phyloP scores from a whole-genome alignment of 2,113 vertebrate genomes.

The Salvelinus namaycush region DNA sequence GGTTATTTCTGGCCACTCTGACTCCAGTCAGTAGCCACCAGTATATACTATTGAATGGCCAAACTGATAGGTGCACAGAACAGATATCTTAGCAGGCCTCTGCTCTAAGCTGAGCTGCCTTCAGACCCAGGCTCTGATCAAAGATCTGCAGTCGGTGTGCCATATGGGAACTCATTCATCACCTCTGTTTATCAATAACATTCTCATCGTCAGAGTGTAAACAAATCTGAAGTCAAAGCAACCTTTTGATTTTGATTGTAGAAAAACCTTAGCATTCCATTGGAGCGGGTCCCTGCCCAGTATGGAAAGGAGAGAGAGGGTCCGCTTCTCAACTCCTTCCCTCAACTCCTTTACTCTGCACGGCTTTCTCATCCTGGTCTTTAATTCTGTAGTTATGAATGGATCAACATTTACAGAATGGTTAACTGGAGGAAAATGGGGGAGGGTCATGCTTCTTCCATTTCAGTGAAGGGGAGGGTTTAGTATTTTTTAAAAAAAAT shows the following conservation, averaged over 20 bases:
- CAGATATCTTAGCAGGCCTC: no score
- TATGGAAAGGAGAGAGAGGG: slow-evolving; percentile 18
- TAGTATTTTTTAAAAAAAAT: no score
- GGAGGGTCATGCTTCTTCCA: no score
- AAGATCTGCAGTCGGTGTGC: slow-evolving; percentile 13
- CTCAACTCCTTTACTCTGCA: no score
- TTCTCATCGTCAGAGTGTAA: slow-evolving; percentile 23
- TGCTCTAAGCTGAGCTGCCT: no score
- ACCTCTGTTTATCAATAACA: slow-evolving; percentile 32
- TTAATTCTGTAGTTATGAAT: no score
- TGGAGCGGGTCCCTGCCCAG: slow-evolving; percentile 31
- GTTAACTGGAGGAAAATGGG: no score
- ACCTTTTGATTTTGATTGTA: slow-evolving; percentile 33
- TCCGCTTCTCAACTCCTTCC: neutral
- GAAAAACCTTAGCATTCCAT: slow-evolving; percentile 17
- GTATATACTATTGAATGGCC: neutral
- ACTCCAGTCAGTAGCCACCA: neutral
- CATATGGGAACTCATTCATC: slow-evolving; percentile 24
- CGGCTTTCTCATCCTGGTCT: no score
- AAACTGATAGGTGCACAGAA: no score
- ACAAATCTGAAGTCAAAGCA: slow-evolving; percentile 18
- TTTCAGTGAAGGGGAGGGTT: no score
- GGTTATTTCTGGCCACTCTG: slow-evolving; percentile 21
- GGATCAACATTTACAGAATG: no score
- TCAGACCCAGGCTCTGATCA: no score